phyloP scores from a whole-genome alignment of 2,888 invertebrate genomes.

The Monopis laevigella region DNA sequence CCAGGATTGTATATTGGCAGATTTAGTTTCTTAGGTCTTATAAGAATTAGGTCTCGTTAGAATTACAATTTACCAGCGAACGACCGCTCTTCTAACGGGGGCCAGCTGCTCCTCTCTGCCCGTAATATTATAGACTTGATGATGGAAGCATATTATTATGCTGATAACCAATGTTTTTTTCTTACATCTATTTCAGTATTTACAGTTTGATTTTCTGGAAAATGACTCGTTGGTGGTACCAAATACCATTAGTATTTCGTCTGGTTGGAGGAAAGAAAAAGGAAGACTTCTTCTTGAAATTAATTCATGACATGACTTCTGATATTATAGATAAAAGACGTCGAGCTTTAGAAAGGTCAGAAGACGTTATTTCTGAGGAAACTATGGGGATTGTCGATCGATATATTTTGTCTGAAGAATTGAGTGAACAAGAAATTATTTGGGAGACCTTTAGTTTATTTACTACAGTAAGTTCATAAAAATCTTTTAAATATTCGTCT shows the following conservation, averaged over 20 bases:
- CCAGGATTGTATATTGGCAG: too few relatives aligned
- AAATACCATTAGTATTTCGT: conserved; percentile 38
- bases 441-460: conserved; percentile 37
- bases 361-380: conserved; percentile 7
- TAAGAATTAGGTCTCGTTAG: too few relatives aligned
- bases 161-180: too few relatives aligned
- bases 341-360: conserved; percentile 22
- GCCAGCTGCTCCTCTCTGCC: too few relatives aligned
- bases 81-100: too few relatives aligned
- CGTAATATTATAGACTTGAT: too few relatives aligned
- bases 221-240: conserved; percentile 48
- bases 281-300: conserved; percentile 24
- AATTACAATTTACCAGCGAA: too few relatives aligned
- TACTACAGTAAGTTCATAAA: conserved; percentile 47
- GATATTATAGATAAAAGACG: conserved; percentile 34
- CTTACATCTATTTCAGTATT: conserved; percentile 34
- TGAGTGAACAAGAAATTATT: conserved; percentile 34
- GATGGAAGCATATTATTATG: too few relatives aligned
- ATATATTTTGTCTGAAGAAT: conserved; percentile 32
- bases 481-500: too few relatives aligned
- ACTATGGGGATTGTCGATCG: conserved; percentile 38
- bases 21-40: too few relatives aligned
- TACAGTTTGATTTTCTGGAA: conserved; percentile 35
- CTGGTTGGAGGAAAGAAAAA: conserved; percentile 26
- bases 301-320: conserved; percentile 27